Percentiles rank a stretch among this genome's conserved stretches.
These are phyloP conservation scores for Leptinotarsa juncta DNA, from an alignment of 2,888 invertebrate species.

Conservation along the genomic window DNA sequence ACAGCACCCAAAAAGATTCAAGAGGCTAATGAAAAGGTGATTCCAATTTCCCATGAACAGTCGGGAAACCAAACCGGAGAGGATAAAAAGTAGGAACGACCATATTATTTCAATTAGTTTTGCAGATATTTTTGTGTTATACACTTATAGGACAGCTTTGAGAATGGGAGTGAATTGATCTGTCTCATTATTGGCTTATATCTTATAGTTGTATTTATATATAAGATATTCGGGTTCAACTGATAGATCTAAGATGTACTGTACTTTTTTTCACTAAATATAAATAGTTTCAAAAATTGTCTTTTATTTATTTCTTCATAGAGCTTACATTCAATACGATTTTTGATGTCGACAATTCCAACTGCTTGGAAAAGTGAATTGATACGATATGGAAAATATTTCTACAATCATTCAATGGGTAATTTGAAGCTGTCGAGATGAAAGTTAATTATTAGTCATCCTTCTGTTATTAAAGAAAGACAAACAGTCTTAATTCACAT, in stretches of 20 bases:
- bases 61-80: slow-evolving; percentile 10
- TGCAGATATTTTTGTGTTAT: background rate
- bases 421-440: too few relatives aligned
- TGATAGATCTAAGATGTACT: background rate
- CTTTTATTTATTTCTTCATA: background rate
- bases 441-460: too few relatives aligned
- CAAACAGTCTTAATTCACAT: too few relatives aligned
- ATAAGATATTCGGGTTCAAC: background rate
- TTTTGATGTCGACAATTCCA: too few relatives aligned
- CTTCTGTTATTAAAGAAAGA: too few relatives aligned
- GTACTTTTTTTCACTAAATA: background rate
- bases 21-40: slow-evolving; percentile 42
- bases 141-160: background rate
- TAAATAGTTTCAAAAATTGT: background rate
- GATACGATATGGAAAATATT: too few relatives aligned
- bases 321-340: too few relatives aligned
- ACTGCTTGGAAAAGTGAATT: too few relatives aligned
- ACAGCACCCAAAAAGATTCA: slow-evolving; percentile 71
- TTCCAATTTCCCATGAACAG: slow-evolving; percentile 47
- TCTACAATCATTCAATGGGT: too few relatives aligned
- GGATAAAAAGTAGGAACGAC: slow-evolving; percentile 8
- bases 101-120: background rate
- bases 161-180: too few relatives aligned
- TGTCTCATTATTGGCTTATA: background rate
- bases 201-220: background rate